Conservation (phyloP, 2,888 invertebrate species). For the Hesperia comma region DNA sequence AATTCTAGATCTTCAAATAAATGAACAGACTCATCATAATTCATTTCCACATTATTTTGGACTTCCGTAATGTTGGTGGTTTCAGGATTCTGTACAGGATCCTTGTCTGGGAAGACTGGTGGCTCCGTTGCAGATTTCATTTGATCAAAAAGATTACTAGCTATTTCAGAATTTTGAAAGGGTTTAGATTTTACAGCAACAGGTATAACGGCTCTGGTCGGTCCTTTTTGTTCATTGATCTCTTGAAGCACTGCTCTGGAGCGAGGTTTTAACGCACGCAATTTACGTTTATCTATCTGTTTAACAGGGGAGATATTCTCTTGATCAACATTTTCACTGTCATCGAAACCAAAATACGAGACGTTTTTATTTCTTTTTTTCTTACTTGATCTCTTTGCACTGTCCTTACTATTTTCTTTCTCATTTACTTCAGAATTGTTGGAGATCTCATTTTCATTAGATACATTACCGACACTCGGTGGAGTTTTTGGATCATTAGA, state of each 20-base stretch:
- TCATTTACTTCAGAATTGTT: conserved; percentile 49
- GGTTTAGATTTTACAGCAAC: conserved; percentile 59
- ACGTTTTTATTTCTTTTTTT: conserved; percentile 54
- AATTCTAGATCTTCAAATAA: conserved; percentile 78
- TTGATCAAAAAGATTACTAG: conserved; percentile 60
- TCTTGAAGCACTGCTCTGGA: conserved; percentile 63
- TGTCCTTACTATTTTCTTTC: conserved; percentile 42
- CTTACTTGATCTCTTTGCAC: conserved; percentile 48
- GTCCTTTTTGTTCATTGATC: conserved; percentile 59
- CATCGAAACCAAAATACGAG: conserved; percentile 79
- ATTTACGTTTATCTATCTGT: conserved; percentile 48
- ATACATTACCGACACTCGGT: conserved; percentile 28
- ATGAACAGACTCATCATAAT: conserved; percentile 68
- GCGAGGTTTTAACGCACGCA: conserved; percentile 54
- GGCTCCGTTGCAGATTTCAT: conserved; percentile 63
- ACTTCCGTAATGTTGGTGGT: conserved; percentile 50
- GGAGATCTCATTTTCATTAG: conserved; percentile 41
- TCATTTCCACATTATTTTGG: conserved; percentile 42
- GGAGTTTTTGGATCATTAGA: conserved; percentile 29
- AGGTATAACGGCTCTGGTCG: conserved; percentile 59
- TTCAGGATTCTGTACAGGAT: conserved; percentile 42
- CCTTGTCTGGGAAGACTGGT: conserved; percentile 57
- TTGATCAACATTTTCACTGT: conserved; percentile 62
- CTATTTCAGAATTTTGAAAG: conserved; percentile 53
- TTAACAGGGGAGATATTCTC: conserved; percentile 73